Evolutionary conservation across 2,113 vertebrate species (phyloP), one percentile per base, ranked within the genome.

Genomic region (Cebus imitator): DNA sequence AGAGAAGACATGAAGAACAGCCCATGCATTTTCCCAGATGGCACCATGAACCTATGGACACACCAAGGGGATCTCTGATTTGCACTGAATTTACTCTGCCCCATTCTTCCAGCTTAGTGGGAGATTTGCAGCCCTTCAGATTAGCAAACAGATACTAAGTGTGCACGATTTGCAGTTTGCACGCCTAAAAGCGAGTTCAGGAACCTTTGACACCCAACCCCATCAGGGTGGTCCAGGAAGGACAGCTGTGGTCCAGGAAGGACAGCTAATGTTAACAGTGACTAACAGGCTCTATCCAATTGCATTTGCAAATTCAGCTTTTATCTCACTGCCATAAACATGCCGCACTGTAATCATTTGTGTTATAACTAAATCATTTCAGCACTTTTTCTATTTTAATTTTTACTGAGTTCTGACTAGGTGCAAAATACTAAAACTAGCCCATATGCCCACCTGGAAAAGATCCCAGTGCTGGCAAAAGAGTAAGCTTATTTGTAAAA

Each of bases 271-370:
- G 64, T 68, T 35, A 35, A 3, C 3, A 21, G 48, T 25, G 20
- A 57, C 35, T 25, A 21, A 25, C 6, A 2, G 52, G 4, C 11
- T 89, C 37, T 58, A 72, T 23, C 52, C 20, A n/a, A n/a, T 27
- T 25, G 40, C 13, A 45, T n/a, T n/a, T 16, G 2, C 55, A 78
- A 61, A 76, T 7, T 61, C 20, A 18, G 3, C 30, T 18, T 48
- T 23, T 48, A 45, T n/a, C 13, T 12, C 8, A 0, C 2, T 32
- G 17, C 23, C 2, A 1, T 7, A 21, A 13, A 7, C 5, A 27
- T 12, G 5, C 25, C 8, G 3, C 40, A 35, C 32, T 17, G 21
- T 48, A 43, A 64, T 16, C 21, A 3, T 17, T 10, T 43, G 35
- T 8, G 25, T 21, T 40, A 40, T 12, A 64, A 48, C 55, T 14